Base-by-base conservation (phyloP, 2,888 invertebrate species). In the Nebria brevicollis region DNA sequence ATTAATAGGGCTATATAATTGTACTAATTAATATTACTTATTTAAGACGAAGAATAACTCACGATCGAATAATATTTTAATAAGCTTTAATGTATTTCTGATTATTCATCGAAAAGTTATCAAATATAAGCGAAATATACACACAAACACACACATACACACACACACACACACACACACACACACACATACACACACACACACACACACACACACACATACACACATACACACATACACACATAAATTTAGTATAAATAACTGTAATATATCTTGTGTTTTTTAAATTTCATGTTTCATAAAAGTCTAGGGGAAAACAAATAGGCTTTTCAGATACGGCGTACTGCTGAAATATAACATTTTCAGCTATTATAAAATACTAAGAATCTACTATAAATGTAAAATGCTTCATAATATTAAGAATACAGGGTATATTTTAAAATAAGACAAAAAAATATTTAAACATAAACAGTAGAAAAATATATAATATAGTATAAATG, bases 271-370 rank as follows among this genome's bases (percentile, higher is more conserved):
- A 2, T 54, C 13, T 54, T 54, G 54, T 54, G 15, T 70, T 20
- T 15, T 70, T 15, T 70, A 70, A 20, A 25, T 8, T 77, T 72
- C 72, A 77, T 77, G 77, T 77, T 34, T 72, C 64, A 20, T 77
- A 72, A 64, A 78, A 73, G 78, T 78, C 78, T 78, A 78, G 78
- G 78, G 78, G 78, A 78, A 78, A 78, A 78, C 78, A 66, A 78
- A 78, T 78, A 78, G 78, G 78, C 78, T 78, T 77, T 66, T 78
- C 73, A 78, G 78, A 64, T 78, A 66, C 72, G 64, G 78, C 73
- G 72, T 64, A 41, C 41, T 25, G 15, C 78, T 78, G 78, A 65
- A 64, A 78, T 73, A 78, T 72, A 78, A 42, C 70, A 34, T 73
- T 78, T 68, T 78, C 78, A 78, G 73, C 66, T 78, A 78, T 42